Evolutionary conservation across 2,888 invertebrate genomes (phyloP).

Genomic region (Anaspis maculata): DNA sequence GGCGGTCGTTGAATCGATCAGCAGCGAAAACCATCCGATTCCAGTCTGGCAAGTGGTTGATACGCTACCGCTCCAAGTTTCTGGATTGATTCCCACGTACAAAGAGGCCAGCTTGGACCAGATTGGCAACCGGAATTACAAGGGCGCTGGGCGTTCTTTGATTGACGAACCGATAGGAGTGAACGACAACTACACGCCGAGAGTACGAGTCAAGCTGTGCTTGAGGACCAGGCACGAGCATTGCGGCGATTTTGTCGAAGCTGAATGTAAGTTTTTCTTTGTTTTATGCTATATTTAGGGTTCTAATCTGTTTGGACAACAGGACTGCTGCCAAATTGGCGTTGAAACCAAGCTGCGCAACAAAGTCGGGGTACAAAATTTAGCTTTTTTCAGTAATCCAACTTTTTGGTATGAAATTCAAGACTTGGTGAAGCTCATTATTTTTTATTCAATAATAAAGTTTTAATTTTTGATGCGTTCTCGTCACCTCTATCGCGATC

Average conservation of each 20-base stretch:
- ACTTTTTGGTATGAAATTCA: too few relatives aligned
- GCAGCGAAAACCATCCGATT: conserved; percentile 49
- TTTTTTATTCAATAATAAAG: too few relatives aligned
- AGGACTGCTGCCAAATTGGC: too few relatives aligned
- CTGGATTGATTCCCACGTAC: conserved; percentile 60
- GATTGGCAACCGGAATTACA: conserved; percentile 44
- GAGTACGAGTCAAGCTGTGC: conserved; percentile 74
- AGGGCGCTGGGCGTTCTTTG: conserved; percentile 45
- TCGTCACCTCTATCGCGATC: too few relatives aligned
- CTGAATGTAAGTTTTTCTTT: conserved; percentile 68
- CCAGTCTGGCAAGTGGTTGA: conserved; percentile 65
- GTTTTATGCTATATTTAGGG: too few relatives aligned
- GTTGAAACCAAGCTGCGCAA: too few relatives aligned
- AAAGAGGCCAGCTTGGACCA: conserved; percentile 64
- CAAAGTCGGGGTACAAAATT: too few relatives aligned
- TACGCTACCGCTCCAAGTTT: conserved; percentile 61
- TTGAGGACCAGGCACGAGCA: conserved; percentile 70
- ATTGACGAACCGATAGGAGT: conserved; percentile 50
- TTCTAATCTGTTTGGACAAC: too few relatives aligned
- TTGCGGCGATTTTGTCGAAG: conserved; percentile 76
- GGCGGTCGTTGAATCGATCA: conserved; percentile 65
- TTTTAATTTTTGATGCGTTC: too few relatives aligned
- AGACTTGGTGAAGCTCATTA: too few relatives aligned
- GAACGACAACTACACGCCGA: conserved; percentile 55
- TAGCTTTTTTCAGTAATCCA: too few relatives aligned